Evolutionary conservation across 2,113 vertebrate genomes (phyloP).

Genomic region (Mesocricetus auratus): DNA sequence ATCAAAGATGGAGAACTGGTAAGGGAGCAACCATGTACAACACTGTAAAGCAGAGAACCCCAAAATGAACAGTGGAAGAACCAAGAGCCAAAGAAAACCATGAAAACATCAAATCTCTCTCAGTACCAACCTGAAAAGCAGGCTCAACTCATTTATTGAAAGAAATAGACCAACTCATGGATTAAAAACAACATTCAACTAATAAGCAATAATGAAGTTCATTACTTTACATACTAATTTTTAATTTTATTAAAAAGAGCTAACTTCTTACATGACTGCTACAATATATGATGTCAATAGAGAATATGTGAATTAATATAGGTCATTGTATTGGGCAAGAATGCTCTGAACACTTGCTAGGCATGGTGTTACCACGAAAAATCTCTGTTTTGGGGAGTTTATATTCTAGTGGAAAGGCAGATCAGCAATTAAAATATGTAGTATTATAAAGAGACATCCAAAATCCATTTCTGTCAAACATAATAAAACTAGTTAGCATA

Average conservation of each 20-base stretch:
- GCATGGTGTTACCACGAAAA: background rate
- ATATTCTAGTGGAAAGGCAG: background rate
- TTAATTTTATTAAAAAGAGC: background rate
- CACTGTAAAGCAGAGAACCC: background rate
- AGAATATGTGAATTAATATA: background rate
- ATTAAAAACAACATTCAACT: background rate
- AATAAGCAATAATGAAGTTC: background rate
- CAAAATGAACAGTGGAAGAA: background rate
- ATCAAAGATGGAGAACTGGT: background rate
- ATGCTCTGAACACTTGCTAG: background rate
- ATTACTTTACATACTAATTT: background rate
- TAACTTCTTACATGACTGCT: background rate
- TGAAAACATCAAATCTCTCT: background rate
- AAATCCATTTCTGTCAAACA: background rate
- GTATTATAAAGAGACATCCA: background rate
- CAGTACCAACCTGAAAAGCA: background rate
- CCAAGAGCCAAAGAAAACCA: background rate
- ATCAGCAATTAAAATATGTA: background rate
- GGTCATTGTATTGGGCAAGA: background rate
- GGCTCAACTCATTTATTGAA: background rate
- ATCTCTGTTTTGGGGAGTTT: background rate
- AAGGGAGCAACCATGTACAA: background rate
- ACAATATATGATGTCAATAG: background rate
- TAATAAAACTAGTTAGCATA: background rate
- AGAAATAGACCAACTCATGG: background rate